Percentiles rank a stretch among this genome's conserved stretches.
These are phyloP conservation scores for cat (Felis catus) DNA, from an alignment of 2,113 vertebrate species.

Conservation along the genomic window F.catus_Fca126_mat1.0 CM031419.1:148401501-148402000, in stretches of 20 bases:
- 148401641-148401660: background rate
- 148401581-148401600: constrained; percentile 33
- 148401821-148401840: background rate
- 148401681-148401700: background rate
- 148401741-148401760: background rate
- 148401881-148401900: background rate
- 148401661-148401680: background rate
- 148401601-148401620: background rate
- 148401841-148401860: background rate
- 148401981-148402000: too few species aligned
- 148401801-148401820: background rate
- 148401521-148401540: background rate
- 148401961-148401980: background rate
- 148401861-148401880: background rate
- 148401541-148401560: background rate
- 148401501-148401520: background rate
- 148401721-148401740: background rate
- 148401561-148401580: background rate
- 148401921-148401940: background rate
- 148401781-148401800: background rate
- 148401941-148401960: background rate
- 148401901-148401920: background rate
- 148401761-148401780: background rate
- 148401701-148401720: background rate
- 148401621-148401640: background rate